These are phyloP conservation scores for Gulo gulo DNA, from an alignment of 2,113 vertebrate genomes.

Conservation along the genomic window DNA sequence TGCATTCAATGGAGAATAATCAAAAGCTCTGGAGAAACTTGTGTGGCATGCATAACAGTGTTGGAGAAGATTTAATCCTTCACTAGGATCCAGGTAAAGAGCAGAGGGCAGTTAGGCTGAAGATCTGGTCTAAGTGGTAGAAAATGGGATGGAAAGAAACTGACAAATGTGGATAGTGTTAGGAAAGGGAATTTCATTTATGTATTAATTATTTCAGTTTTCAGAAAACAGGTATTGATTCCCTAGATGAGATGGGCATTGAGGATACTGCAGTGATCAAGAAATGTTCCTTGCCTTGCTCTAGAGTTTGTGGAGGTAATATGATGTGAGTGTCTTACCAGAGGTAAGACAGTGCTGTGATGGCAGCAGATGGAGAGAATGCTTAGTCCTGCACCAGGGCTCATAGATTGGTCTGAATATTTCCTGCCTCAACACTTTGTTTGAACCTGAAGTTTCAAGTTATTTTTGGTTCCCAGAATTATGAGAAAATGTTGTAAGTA, in stretches of 20 bases:
- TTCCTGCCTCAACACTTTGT: background rate
- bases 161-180: background rate
- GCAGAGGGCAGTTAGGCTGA: background rate
- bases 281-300: background rate
- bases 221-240: background rate
- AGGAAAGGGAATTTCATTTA: background rate
- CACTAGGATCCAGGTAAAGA: background rate
- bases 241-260: background rate
- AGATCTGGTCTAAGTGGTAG: background rate
- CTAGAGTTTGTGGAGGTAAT: background rate
- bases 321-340: background rate
- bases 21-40: background rate
- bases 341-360: background rate
- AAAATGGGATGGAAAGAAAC: background rate
- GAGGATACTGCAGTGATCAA: background rate
- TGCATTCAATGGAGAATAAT: background rate
- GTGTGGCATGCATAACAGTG: background rate
- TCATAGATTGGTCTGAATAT: background rate
- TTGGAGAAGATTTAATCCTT: background rate
- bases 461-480: background rate
- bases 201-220: background rate
- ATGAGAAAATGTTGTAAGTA: background rate
- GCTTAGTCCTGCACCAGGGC: background rate
- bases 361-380: background rate
- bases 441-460: background rate